Conservation (phyloP, 2,113 vertebrate species). For the Pteruthius melanotis region DNA sequence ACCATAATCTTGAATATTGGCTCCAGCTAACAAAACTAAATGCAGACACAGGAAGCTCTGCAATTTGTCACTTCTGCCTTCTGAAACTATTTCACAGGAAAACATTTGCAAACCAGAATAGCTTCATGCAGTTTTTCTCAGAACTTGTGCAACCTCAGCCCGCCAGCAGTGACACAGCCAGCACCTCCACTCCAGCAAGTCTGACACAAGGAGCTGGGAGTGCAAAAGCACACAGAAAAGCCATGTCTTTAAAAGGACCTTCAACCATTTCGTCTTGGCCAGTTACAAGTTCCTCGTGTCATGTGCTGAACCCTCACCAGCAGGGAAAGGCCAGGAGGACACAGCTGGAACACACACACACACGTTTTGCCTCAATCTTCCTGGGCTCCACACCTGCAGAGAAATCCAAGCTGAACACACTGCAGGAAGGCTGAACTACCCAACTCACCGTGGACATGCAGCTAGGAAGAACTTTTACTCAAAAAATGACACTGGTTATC, state of each 20-base stretch:
- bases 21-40: not conserved
- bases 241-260: not conserved
- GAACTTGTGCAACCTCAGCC: not conserved
- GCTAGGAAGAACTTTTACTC: not conserved
- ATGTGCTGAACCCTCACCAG: not conserved
- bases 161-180: fast-evolving
- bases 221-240: not conserved
- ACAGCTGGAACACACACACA: not conserved
- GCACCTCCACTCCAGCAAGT: not conserved
- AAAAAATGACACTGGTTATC: not conserved
- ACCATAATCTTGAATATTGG: not conserved
- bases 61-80: not conserved
- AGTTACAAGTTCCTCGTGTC: not conserved
- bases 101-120: not conserved
- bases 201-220: not conserved
- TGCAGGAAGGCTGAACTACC: not conserved
- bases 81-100: not conserved
- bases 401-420: not conserved
- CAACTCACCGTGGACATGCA: fast-evolving
- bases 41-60: not conserved
- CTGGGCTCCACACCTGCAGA: not conserved
- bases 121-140: not conserved
- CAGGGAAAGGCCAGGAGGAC: not conserved
- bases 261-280: not conserved
- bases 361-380: not conserved